phyloP scores from a whole-genome alignment of 1,140 invertebrate genomes.

The Hirudo medicinalis region DNA sequence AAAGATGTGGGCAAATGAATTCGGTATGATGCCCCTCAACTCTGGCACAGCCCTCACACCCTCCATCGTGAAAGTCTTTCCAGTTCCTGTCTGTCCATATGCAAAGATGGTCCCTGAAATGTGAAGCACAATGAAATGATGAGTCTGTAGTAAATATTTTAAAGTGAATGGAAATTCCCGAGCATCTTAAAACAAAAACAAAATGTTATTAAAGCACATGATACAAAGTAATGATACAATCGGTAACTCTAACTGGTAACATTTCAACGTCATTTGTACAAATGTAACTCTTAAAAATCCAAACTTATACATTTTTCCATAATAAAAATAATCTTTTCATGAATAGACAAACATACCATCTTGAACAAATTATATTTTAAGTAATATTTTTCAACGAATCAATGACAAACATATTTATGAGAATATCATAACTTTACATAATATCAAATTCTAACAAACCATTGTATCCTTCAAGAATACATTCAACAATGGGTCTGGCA shows the following conservation, averaged over 20 bases:
- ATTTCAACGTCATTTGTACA: too few species aligned
- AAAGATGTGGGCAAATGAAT: constrained; percentile 47
- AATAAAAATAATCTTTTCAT: background rate
- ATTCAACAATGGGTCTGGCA: constrained; percentile 74
- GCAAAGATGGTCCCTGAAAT: constrained; percentile 77
- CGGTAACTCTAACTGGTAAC: too few species aligned
- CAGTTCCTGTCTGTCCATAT: constrained; percentile 94
- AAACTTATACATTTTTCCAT: background rate
- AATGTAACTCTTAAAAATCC: background rate
- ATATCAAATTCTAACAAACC: constrained; percentile 38
- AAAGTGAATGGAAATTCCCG: too few species aligned
- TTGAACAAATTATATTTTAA: too few species aligned
- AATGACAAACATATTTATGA: background rate
- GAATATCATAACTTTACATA: background rate
- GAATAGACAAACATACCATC: background rate
- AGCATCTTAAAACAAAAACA: too few species aligned
- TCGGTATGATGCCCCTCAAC: constrained; percentile 45
- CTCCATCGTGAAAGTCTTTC: constrained; percentile 97
- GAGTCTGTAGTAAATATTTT: too few species aligned
- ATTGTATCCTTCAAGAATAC: constrained; percentile 90
- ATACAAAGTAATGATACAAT: too few species aligned
- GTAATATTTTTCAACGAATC: background rate
- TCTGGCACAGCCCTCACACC: constrained; percentile 54
- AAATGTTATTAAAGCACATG: too few species aligned
- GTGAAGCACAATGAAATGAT: too few species aligned